Conservation (phyloP, 2,797 vertebrate genomes). For the Picus viridis region DNA sequence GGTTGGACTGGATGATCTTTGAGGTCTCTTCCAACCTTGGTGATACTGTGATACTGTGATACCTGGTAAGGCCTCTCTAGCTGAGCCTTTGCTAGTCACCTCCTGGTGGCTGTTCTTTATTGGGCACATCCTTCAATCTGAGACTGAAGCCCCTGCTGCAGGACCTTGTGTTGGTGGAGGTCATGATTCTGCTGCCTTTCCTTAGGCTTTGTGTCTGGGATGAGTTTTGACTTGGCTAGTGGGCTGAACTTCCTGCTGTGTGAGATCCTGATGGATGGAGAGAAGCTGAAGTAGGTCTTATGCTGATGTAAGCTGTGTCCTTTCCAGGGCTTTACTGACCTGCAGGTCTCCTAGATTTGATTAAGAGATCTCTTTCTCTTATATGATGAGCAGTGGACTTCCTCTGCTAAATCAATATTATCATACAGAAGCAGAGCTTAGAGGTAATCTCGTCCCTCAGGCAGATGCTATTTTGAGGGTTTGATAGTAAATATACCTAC, state of each 20-base stretch:
- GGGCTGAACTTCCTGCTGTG: background rate
- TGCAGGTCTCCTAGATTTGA: background rate
- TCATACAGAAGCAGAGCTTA: background rate
- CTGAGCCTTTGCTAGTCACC: background rate
- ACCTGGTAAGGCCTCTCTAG: background rate
- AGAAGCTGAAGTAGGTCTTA: background rate
- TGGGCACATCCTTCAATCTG: background rate
- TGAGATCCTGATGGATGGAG: background rate
- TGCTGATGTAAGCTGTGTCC: accelerated
- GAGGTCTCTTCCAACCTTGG: no score
- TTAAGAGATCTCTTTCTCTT: background rate
- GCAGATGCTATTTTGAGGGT: background rate
- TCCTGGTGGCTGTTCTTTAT: background rate
- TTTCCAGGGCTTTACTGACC: background rate
- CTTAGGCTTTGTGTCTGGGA: background rate
- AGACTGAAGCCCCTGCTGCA: background rate
- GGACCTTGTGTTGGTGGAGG: background rate
- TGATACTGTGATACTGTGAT: no score
- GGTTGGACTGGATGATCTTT: no score
- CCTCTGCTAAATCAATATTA: background rate
- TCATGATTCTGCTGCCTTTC: background rate
- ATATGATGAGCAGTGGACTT: background rate
- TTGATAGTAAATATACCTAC: background rate
- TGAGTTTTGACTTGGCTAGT: background rate
- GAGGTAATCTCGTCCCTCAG: background rate